Conservation (phyloP, 2,888 invertebrate species). For the Drosophila seclusa region DNA sequence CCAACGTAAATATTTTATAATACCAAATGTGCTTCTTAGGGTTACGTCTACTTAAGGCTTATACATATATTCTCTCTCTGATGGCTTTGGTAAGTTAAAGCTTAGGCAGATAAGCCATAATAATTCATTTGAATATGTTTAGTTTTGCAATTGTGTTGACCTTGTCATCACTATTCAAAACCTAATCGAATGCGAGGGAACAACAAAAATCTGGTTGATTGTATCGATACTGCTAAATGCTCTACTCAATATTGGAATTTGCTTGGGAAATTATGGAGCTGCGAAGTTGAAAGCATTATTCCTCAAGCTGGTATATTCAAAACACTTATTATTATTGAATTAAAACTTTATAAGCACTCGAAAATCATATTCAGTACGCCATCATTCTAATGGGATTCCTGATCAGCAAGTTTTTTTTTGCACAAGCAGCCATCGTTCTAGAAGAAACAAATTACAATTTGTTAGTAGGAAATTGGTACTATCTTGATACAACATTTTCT, state of each 20-base stretch:
- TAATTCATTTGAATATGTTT: background rate
- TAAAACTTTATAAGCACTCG: background rate
- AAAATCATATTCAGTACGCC: background rate
- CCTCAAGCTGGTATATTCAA: conserved; percentile 14
- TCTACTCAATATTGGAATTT: conserved; percentile 1
- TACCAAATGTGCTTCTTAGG: conserved; percentile 37
- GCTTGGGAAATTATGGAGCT: conserved; percentile 17
- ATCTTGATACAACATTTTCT: conserved; percentile 11
- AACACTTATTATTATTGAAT: background rate
- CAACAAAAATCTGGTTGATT: background rate
- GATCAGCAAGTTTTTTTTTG: conserved; percentile 22
- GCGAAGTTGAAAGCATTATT: background rate
- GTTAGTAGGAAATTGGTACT: conserved; percentile 14
- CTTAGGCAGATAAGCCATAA: background rate
- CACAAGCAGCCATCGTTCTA: background rate
- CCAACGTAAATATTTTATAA: background rate
- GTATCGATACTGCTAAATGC: conserved; percentile 14
- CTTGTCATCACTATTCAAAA: background rate
- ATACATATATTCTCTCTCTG: background rate
- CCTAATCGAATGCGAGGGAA: background rate
- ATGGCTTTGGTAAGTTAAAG: conserved; percentile 19
- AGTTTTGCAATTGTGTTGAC: conserved; percentile 26
- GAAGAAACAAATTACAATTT: background rate
- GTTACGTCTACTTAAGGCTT: background rate
- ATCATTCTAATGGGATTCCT: conserved; percentile 8